Percentiles rank a stretch among this genome's conserved stretches.
Evolutionary conservation across 2,888 invertebrate species (phyloP).

Genomic region (Erannis defoliaria): DNA sequence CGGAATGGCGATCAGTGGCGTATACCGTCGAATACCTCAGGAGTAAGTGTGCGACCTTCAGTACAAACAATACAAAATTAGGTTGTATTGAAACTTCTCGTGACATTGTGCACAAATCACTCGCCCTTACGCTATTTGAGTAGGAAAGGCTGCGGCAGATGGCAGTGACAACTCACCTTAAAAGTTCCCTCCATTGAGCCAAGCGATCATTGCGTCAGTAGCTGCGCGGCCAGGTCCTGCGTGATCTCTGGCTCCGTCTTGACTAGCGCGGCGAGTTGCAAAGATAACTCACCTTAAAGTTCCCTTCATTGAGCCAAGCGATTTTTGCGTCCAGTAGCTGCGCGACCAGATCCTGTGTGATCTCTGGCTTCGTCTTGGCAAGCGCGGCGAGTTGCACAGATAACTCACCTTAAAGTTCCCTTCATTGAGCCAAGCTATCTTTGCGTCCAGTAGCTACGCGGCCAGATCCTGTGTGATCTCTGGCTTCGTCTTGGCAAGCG

Average conservation of each 20-base stretch:
- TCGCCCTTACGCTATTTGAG: no score
- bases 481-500: constrained; percentile 90
- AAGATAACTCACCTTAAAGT: constrained; percentile 1
- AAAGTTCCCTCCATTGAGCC: no score
- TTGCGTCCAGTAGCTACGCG: constrained; percentile 93
- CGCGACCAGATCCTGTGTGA: constrained; percentile 94
- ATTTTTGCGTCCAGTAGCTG: no score
- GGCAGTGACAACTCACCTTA: constrained; percentile 84
- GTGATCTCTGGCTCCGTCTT: constrained; percentile 91
- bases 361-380: constrained; percentile 91
- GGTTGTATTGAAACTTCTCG: no score
- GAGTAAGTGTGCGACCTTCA: no score
- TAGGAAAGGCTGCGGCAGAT: no score
- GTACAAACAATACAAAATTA: no score
- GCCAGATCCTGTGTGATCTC: constrained; percentile 94
- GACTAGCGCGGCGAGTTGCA: constrained; percentile 65
- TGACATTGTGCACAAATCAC: no score
- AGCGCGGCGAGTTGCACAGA: neutral
- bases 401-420: constrained; percentile 90
- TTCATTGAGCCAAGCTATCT: constrained; percentile 95
- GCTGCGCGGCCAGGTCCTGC: constrained; percentile 94
- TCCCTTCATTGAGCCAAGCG: no score
- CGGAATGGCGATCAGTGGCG: neutral
- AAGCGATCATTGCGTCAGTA: no score
- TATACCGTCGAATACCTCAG: no score